phyloP scores from a whole-genome alignment of 2,888 invertebrate genomes.

The Sacculina carcini region DNA sequence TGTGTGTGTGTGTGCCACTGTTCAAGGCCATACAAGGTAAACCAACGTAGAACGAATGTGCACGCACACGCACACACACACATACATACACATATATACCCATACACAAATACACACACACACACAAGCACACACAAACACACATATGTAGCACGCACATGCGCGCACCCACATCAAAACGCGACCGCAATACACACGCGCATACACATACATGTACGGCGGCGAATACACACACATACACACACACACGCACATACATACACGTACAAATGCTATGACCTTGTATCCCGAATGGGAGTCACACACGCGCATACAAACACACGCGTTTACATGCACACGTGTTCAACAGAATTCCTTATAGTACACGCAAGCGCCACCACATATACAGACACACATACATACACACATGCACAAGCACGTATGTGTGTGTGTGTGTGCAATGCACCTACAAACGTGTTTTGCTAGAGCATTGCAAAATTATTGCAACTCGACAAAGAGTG shows the following conservation, averaged over 20 bases:
- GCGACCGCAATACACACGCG: background rate
- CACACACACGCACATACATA: background rate
- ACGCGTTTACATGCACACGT: constrained; percentile 3
- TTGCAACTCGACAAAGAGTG: background rate
- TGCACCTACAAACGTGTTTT: background rate
- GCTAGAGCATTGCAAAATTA: background rate
- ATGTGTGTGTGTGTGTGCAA: background rate
- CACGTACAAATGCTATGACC: constrained; percentile 1
- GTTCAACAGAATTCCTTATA: background rate
- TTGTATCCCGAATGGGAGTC: no score
- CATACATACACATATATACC: background rate
- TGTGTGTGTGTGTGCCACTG: background rate
- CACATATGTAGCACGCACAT: no score
- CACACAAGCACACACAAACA: no score
- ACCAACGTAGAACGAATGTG: background rate
- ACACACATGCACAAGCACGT: background rate
- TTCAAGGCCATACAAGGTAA: background rate
- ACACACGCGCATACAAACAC: constrained; percentile 5
- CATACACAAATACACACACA: no score
- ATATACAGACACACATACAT: background rate
- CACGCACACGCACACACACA: background rate
- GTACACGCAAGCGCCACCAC: background rate
- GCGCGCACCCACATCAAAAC: no score
- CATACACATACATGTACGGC: background rate
- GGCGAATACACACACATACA: background rate